Base-by-base conservation (phyloP, 2,113 vertebrate species). In the Carettochelys insculpta region DNA sequence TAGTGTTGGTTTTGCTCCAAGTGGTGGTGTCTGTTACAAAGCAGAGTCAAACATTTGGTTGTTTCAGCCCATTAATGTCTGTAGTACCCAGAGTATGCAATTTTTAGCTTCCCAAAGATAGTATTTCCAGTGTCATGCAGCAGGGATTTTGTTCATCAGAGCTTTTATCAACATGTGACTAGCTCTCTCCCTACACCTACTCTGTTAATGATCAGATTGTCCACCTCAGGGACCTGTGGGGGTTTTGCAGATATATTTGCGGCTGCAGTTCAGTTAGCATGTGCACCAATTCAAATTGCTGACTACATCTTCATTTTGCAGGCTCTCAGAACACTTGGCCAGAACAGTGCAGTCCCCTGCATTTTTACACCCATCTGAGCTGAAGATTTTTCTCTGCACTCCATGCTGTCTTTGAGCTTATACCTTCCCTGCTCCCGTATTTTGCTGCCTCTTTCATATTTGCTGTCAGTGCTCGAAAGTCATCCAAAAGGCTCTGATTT, bases 241-340 rank as follows among this genome's bases (percentile, higher is more conserved):
- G 43, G 82, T 88, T 58, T 2, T 1, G 73, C n/a, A 77, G 87
- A 34, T 3, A 5, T 86, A 92, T n/a, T 89, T 61, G 48, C 31
- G 68, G 76, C 80, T 89, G 7, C 48, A 51, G 68, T 80, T 92
- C 88, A 75, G 68, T 91, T 92, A 91, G 50, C 47, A 92, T 47
- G 24, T 43, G 20, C 12, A 43, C 61, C 24, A 34, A 48, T 82
- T 31, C 22, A 75, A 61, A 75, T 61, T 47, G 10, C 51, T 92
- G 68, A 75, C 90, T 82, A 93, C 79, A 92, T 47, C 75, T 54
- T 68, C 58, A 77, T 85, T 92, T 90, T 85, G 53, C 91, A 94
- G 88, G 79, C 22, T 90, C 83, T 77, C 75, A 47, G 22, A 95
- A 56, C 27, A 53, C 80, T 58, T 88, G 61, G 19, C 86, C 50